Conservation (phyloP, 2,797 vertebrate genomes). For the Babyrousa celebensis region DNA sequence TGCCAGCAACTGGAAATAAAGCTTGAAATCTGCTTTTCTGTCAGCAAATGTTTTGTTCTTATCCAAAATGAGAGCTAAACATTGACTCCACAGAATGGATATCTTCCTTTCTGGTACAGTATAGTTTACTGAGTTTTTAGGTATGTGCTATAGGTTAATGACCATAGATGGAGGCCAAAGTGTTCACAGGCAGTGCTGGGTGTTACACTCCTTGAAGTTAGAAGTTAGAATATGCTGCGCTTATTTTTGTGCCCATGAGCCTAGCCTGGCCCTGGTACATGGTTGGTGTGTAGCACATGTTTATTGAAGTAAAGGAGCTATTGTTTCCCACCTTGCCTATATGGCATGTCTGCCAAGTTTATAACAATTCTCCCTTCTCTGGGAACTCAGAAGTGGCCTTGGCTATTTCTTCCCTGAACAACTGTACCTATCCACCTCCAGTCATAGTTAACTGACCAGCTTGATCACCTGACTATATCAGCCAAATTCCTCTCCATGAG, state of each 20-base stretch:
- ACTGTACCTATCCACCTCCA: too few relatives aligned
- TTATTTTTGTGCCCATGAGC: conserved; percentile 9
- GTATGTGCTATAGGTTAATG: background rate
- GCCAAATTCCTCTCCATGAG: background rate
- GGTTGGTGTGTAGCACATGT: conserved; percentile 9
- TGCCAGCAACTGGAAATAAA: background rate
- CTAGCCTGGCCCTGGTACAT: background rate
- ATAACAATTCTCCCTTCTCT: conserved; percentile 80
- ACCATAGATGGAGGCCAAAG: background rate
- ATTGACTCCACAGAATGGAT: background rate
- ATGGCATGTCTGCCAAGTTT: conserved; percentile 56
- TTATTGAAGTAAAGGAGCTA: conserved; percentile 62
- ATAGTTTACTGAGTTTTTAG: background rate
- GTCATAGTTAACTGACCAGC: background rate
- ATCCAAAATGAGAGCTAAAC: background rate
- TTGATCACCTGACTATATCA: background rate
- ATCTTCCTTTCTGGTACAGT: background rate
- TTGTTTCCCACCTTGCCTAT: conserved; percentile 65
- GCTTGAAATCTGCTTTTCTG: background rate
- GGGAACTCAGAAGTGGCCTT: conserved; percentile 56
- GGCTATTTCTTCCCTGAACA: conserved; percentile 66
- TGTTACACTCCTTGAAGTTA: background rate
- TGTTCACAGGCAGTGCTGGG: background rate
- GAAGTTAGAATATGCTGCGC: background rate
- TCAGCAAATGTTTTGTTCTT: background rate